A percentile compares a stretch with the other conserved stretches of the same genome.
Evolutionary conservation across 2,113 vertebrate species (phyloP).

Genomic region (Agapornis roseicollis): DNA sequence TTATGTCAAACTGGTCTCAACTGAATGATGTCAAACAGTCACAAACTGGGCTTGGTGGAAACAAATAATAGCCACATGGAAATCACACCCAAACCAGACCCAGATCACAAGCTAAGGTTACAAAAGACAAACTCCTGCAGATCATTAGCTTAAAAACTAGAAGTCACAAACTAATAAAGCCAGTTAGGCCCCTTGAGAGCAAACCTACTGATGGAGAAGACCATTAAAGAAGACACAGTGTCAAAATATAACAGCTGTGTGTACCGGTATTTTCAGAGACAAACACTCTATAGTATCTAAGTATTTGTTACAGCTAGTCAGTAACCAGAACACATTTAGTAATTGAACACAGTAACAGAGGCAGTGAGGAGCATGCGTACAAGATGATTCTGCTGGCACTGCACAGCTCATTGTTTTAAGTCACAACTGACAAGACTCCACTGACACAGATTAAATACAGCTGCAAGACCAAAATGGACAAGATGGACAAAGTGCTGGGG

Average conservation of each 20-base stretch:
- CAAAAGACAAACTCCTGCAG: neutral
- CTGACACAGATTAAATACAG: neutral
- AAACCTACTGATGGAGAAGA: neutral
- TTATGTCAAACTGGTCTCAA: neutral
- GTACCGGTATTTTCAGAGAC: rapidly evolving
- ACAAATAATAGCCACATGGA: neutral
- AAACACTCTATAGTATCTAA: neutral
- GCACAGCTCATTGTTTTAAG: neutral
- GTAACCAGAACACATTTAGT: neutral
- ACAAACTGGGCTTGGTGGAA: neutral
- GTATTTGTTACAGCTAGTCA: neutral
- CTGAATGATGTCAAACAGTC: neutral
- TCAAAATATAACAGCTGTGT: neutral
- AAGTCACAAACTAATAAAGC: neutral
- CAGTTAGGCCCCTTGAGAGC: neutral
- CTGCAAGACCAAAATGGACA: neutral
- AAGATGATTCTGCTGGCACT: neutral
- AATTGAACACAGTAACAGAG: neutral
- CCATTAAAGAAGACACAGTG: neutral
- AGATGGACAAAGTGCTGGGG: neutral
- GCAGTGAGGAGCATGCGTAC: neutral
- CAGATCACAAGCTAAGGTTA: neutral
- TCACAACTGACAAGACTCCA: neutral
- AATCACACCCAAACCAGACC: neutral
- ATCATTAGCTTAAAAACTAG: neutral